Base-by-base conservation (phyloP, 1,140 invertebrate species). In the Neomicropteryx cornuta region DNA sequence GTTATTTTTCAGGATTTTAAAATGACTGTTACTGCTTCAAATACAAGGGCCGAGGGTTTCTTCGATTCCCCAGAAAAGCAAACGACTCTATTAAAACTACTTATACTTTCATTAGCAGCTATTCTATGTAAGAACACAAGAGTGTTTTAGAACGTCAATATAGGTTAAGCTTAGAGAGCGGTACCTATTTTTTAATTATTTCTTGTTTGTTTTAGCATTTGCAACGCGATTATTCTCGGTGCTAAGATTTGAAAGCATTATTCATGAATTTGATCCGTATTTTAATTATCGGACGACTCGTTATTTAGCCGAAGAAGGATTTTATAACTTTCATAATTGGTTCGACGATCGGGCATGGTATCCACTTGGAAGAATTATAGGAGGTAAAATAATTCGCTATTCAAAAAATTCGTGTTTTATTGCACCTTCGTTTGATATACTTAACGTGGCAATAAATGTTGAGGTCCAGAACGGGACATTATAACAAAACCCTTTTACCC, bases 261-360 rank as follows among this genome's bases (percentile, higher is more conserved):
- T 97, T 51, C 94, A 97, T 68, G 94, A 97, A 66, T 98, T 97
- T 68, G 94, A 97, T 82, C 94, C 94, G 1, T 97, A 97, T 58
- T 98, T 97, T 58, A 98, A 98, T 68, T 98, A 97, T 62, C 77
- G 95, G 51, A 97, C 94, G 23, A 98, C 95, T 8, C 81, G 89
- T 47, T 97, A 81, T 60, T 68, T 98, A 36, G 78, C 90, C 3
- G 92, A 97, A 62, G 83, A 97, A 70, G 95, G 94, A 2, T 97
- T 97, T 62, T 98, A 97, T 65, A 85, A 81, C 41, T 97, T 98
- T 64, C 91, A 97, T 60, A 98, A 98, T 64, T 98, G 94, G 94
- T 98, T 97, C 74, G 94, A 98, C 75, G 94, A 97, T 60, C 62
- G 91, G 64, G 94, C 94, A 54, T 98, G 95, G 95, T 98, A 97